Base-by-base conservation (phyloP, 2,113 vertebrate genomes). In the Galemys pyrenaicus region DNA sequence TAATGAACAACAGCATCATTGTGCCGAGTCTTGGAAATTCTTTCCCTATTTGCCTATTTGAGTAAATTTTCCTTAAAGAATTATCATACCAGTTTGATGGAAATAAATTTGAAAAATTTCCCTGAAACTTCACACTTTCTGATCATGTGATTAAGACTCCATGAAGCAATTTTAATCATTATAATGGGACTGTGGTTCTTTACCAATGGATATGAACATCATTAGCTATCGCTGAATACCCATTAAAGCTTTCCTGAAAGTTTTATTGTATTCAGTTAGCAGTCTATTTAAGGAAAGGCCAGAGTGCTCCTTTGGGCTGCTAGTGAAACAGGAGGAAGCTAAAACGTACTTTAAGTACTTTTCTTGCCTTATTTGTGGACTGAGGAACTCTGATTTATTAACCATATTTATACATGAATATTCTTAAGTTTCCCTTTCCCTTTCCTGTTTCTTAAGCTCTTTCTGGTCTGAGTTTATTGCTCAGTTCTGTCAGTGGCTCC, bases 151-250 rank as follows among this genome's bases (percentile, higher is more conserved):
- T 81, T 85, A 64, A 77, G 75, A 54, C 39, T 79, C 46, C 44
- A 0, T 35, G 60, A 88, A 58, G 46, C 20, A 19, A 41, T 78
- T 85, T 87, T 93, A 93, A 84, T 89, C 54, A 71, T 87, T 92
- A 16, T 87, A 94, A 56, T 80, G 73, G 20, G 16, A 68, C 51
- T 0, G 0, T 32, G 35, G 20, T 90, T 90, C 51, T 89, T 78
- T 71, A 54, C 49, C 9, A 28, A 64, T 94, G 37, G 60, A 77
- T 94, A 85, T 39, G 65, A 78, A 78, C 39, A 60, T 89, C 81
- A 74, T 96, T 95, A 87, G 64, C 54, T 5, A 78, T 92, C 89
- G 89, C 83, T 93, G n/a, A 96, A 92, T 75, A 75, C 30, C 75
- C 6, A 0, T 81, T 41, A 73, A 46, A 94, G 89, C 54, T 77